A percentile compares a stretch with the other conserved stretches of the same genome.
Conservation (phyloP, 1,140 invertebrate species). For the Hermetia illucens region DNA sequence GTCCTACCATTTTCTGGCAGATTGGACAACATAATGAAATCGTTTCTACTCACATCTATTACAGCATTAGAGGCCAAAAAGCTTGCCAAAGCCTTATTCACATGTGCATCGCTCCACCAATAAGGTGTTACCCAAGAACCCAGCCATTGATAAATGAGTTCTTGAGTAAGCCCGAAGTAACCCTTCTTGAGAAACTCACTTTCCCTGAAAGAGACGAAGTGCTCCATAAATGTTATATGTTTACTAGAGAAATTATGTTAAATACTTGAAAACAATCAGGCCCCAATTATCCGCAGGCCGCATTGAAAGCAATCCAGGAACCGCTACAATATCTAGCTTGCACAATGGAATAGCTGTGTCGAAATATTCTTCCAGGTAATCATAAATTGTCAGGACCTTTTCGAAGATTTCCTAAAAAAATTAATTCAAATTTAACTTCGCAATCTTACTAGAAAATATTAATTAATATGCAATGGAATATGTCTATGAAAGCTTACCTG, state of each 20-base stretch:
- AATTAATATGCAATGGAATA: not conserved
- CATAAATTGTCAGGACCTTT: slow-evolving; percentile 45
- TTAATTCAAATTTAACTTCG: not conserved
- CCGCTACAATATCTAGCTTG: slow-evolving; percentile 66
- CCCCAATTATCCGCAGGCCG: slow-evolving; percentile 63
- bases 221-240: not conserved
- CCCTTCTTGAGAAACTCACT: slow-evolving; percentile 45
- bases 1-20: no score
- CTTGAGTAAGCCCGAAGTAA: slow-evolving; percentile 45
- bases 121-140: slow-evolving; percentile 53
- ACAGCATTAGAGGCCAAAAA: slow-evolving; percentile 54
- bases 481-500: slow-evolving; percentile 6
- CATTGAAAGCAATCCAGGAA: slow-evolving; percentile 61
- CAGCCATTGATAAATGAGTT: slow-evolving; percentile 60
- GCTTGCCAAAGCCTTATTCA: slow-evolving; percentile 56
- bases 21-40: no score
- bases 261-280: slow-evolving; percentile 58
- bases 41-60: slow-evolving; percentile 38
- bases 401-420: slow-evolving; percentile 36
- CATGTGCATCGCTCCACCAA: slow-evolving; percentile 52
- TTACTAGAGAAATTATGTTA: slow-evolving; percentile 5
- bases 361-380: slow-evolving; percentile 55
- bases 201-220: slow-evolving; percentile 37
- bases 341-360: slow-evolving; percentile 50
- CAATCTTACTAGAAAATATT: not conserved